Evolutionary conservation across 2,113 vertebrate species (phyloP).

Genomic region (Phrynosoma blainvillii): DNA sequence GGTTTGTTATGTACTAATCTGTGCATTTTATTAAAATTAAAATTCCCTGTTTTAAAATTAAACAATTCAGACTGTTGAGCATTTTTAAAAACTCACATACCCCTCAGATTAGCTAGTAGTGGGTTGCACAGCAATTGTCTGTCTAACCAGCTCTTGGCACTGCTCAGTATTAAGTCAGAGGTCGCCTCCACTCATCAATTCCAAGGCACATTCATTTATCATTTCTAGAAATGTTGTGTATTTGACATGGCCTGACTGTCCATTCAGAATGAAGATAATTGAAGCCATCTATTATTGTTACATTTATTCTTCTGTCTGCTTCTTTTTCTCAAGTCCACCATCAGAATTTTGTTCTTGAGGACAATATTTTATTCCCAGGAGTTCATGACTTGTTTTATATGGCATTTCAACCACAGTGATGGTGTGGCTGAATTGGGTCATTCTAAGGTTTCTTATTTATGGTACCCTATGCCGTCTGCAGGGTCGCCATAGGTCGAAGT

Average conservation of each 20-base stretch:
- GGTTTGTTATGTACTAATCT: not conserved
- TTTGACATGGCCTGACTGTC: not conserved
- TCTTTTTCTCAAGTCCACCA: not conserved
- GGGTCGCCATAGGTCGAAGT: too few relatives aligned
- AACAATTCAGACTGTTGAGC: too few relatives aligned
- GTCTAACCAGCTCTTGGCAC: not conserved
- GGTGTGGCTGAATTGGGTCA: not conserved
- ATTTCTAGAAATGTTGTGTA: not conserved
- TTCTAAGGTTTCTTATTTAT: not conserved
- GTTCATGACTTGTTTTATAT: not conserved
- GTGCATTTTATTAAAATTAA: not conserved
- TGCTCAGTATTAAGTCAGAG: not conserved
- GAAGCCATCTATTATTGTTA: not conserved
- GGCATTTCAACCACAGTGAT: not conserved
- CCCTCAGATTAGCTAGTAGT: not conserved
- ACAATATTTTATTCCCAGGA: not conserved
- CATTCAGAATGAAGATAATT: not conserved
- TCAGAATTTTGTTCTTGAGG: not conserved
- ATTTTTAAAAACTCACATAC: not conserved
- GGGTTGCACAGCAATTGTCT: not conserved
- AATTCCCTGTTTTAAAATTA: not conserved
- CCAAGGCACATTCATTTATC: not conserved
- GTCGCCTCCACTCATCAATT: not conserved
- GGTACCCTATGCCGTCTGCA: not conserved
- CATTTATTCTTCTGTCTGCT: not conserved